A percentile compares a stretch with the other conserved stretches of the same genome.
Conservation (phyloP, 2,888 invertebrate genomes). For the Elysia crispata region DNA sequence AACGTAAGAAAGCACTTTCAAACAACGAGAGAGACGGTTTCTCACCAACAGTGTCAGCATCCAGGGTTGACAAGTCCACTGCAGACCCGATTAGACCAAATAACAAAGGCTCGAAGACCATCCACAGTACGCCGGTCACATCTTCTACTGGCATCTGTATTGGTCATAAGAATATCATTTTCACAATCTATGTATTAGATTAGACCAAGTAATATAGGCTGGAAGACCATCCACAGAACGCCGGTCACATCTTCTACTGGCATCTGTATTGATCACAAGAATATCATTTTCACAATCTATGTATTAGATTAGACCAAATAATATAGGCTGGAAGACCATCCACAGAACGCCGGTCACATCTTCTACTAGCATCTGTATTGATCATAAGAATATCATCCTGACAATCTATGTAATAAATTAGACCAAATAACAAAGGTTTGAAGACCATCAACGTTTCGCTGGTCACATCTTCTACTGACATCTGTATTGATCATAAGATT, state of each 20-base stretch:
- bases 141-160: conserved; percentile 82
- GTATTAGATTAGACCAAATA: conserved; percentile 95
- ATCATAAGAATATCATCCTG: no score
- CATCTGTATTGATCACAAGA: conserved; percentile 44
- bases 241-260: conserved; percentile 89
- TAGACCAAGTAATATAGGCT: conserved; percentile 94
- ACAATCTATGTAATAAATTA: no score
- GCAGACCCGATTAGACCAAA: conserved; percentile 96
- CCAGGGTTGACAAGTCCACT: conserved; percentile 83
- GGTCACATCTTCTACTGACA: conserved; percentile 87
- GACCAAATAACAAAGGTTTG: conserved; percentile 94
- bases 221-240: conserved; percentile 96
- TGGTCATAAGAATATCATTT: no score
- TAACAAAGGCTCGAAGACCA: conserved; percentile 95
- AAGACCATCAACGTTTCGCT: conserved; percentile 97
- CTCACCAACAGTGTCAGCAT: conserved; percentile 78
- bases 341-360: conserved; percentile 94
- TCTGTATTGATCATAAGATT: conserved; percentile 46
- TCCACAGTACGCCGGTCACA: conserved; percentile 95
- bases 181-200: no score
- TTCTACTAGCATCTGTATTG: conserved; percentile 80
- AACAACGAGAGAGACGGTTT: no score
- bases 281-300: no score
- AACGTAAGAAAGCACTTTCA: no score
- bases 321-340: conserved; percentile 96